phyloP scores from a whole-genome alignment of 2,888 invertebrate species.

The Syritta pipiens region DNA sequence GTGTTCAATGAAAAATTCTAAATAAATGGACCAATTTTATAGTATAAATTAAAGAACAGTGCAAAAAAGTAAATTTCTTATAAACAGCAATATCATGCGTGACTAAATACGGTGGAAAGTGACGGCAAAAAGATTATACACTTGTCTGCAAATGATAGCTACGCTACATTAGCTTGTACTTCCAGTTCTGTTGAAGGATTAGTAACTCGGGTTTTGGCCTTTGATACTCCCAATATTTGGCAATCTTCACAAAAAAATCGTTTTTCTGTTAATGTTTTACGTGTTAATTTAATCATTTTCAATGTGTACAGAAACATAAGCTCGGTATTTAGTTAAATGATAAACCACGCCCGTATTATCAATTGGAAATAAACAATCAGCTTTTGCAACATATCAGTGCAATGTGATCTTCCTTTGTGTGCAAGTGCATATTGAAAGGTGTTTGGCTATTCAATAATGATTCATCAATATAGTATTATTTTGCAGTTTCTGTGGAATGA shows the following conservation, averaged over 20 bases:
- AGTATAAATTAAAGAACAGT: too few relatives aligned
- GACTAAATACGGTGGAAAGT: slow-evolving; percentile 20
- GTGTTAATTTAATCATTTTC: too few relatives aligned
- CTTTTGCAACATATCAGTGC: slow-evolving; percentile 9
- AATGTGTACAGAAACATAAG: background rate
- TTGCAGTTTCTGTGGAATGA: too few relatives aligned
- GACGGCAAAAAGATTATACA: slow-evolving; percentile 18
- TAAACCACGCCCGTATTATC: slow-evolving; percentile 60
- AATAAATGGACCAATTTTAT: too few relatives aligned
- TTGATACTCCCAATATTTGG: too few relatives aligned
- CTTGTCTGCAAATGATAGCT: slow-evolving; percentile 25
- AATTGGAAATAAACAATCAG: slow-evolving; percentile 41
- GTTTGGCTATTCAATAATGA: slow-evolving; percentile 25
- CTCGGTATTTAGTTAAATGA: background rate
- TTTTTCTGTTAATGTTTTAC: background rate
- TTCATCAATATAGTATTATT: slow-evolving; percentile 1
- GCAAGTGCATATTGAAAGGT: slow-evolving; percentile 12
- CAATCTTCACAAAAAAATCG: too few relatives aligned
- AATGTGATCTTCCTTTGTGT: slow-evolving; percentile 26
- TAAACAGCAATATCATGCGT: background rate
- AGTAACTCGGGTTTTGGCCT: too few relatives aligned
- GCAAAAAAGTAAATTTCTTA: too few relatives aligned
- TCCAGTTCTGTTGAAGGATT: too few relatives aligned
- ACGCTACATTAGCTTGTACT: too few relatives aligned
- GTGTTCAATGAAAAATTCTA: slow-evolving; percentile 26